Percentiles rank a stretch among this genome's conserved stretches.
Evolutionary conservation across 1,140 invertebrate genomes (phyloP).

Genomic region (Panulirus ornatus): DNA sequence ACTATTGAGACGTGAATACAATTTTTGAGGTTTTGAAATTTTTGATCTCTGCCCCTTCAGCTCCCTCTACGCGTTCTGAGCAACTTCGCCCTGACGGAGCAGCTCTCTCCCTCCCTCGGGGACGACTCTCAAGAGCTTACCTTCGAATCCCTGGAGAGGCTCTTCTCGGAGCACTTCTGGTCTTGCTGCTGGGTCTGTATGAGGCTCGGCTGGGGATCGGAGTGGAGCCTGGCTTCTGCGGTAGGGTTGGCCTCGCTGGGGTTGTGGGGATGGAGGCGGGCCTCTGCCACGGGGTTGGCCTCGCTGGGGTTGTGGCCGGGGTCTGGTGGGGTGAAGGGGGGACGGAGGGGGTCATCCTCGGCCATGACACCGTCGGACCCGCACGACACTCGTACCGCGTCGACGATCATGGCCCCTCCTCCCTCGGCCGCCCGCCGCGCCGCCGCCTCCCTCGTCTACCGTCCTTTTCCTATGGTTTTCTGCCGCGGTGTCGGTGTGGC

Average conservation of each 20-base stretch:
- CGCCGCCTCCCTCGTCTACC: not conserved
- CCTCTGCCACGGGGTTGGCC: not conserved
- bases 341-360: conserved; percentile 44
- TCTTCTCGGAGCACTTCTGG: not conserved
- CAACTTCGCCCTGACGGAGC: too few species aligned
- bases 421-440: not conserved
- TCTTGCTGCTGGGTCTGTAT: conserved; percentile 31
- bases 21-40: too few species aligned
- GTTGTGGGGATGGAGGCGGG: not conserved
- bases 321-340: conserved; percentile 40
- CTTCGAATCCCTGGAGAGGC: not conserved
- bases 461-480: too few species aligned
- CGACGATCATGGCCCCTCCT: conserved; percentile 39
- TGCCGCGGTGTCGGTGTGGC: too few species aligned
- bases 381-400: conserved; percentile 32
- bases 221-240: not conserved
- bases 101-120: too few species aligned
- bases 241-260: not conserved
- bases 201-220: conserved; percentile 19
- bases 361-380: conserved; percentile 17
- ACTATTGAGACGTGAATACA: too few species aligned
- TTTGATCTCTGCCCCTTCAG: too few species aligned
- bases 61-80: too few species aligned
- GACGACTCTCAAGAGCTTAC: conserved; percentile 32
- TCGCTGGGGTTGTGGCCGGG: not conserved